Evolutionary conservation across 2,797 vertebrate genomes (phyloP), one percentile per base, ranked within the genome.

Genomic region (Lagodon rhomboides): DNA sequence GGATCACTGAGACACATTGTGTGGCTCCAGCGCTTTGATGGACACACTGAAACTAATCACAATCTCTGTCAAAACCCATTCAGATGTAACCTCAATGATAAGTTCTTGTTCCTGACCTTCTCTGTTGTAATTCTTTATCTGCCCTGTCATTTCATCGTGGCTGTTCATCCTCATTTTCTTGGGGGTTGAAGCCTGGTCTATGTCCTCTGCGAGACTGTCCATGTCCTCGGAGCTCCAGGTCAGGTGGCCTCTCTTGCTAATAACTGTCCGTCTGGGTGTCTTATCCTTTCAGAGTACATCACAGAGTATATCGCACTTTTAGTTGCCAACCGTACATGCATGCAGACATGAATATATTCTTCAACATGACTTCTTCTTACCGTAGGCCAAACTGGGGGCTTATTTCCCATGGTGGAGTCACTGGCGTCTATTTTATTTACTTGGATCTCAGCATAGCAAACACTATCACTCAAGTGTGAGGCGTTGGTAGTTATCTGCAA

Each of bases 21-120:
- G 20, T 98, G 97, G 79, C 94, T 94, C 96, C 97, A 97, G 54
- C 97, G 96, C n/a, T 90, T 88, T 17, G 96, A 97, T 0, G 97
- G 97, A 85, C 91, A 91, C 8, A 62, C 97, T 97, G 86, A 73
- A 86, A 87, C 92, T 93, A 59, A 73, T 59, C 25, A 61, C 11
- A 20, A 27, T 9, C 12, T 46, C 27, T n/a, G 44, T 85, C 25
- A 85, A 68, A 71, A 47, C 17, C 1, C 5, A 38, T 20, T 58
- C 16, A 43, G 10, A 55, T 23, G n/a, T 25, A 44, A 65, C 13
- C 22, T 8, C 25, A 58, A 12, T 1, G 3, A 34, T 0, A 4
- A 5, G 5, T 34, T 64, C 17, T 16, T 46, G 34, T 60, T 49
- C 22, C 87, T 74, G 27, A 93, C 91, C 91, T 76, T 74, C 83